Conservation (phyloP, 2,888 invertebrate species). For the Agrotis ipsilon region DNA sequence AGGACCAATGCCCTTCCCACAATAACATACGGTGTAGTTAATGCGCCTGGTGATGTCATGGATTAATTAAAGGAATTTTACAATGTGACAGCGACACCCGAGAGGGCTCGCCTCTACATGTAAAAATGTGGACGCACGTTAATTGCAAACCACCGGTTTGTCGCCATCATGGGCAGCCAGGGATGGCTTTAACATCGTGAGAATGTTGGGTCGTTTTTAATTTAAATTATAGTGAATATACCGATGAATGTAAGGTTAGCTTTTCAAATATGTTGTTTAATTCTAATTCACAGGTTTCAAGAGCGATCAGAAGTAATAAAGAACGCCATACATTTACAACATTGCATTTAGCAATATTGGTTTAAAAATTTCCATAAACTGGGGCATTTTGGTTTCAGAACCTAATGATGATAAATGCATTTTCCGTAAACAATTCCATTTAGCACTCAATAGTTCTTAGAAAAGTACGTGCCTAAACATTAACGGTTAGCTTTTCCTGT, state of each 20-base stretch:
- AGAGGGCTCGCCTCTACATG: conserved; percentile 50
- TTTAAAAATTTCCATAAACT: not conserved
- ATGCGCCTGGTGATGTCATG: conserved; percentile 72
- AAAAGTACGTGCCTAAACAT: conserved; percentile 24
- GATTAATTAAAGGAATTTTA: conserved; percentile 73
- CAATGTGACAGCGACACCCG: conserved; percentile 66
- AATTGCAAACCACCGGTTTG: conserved; percentile 63
- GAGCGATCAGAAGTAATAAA: not conserved
- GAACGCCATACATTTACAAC: not conserved
- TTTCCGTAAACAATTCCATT: conserved; percentile 12
- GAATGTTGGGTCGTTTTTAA: conserved; percentile 60
- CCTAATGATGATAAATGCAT: not conserved
- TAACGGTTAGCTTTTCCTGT: conserved; percentile 31
- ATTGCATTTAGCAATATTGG: not conserved
- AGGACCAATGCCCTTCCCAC: conserved; percentile 32
- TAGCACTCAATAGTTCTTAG: conserved; percentile 1
- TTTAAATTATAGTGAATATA: not conserved
- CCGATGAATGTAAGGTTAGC: conserved; percentile 1
- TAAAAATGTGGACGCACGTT: conserved; percentile 59
- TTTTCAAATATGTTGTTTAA: not conserved
- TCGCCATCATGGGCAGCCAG: conserved; percentile 41
- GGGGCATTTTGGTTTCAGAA: not conserved
- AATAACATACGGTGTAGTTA: conserved; percentile 36
- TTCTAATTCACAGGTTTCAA: not conserved
- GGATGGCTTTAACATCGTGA: conserved; percentile 71